These are phyloP conservation scores for Eulemur albifrons DNA, from an alignment of 2,797 vertebrate species.

Conservation along the genomic window DNA sequence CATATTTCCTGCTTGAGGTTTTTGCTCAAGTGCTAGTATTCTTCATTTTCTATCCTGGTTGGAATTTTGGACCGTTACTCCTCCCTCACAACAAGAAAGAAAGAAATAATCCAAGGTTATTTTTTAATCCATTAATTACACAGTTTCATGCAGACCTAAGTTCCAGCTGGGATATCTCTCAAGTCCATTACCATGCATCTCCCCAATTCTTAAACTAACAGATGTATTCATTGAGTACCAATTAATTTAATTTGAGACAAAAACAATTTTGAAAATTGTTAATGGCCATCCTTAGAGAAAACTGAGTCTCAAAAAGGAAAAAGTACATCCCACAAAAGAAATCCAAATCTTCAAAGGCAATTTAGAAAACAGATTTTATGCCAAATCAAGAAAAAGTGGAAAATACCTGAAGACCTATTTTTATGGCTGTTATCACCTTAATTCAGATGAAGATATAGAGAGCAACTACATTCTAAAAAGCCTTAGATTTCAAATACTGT, in stretches of 20 bases:
- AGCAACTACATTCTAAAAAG: background rate
- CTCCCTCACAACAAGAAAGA: background rate
- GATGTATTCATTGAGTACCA: background rate
- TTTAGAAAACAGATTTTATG: constrained; percentile 44
- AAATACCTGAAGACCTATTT: background rate
- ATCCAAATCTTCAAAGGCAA: background rate
- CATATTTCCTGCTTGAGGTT: background rate
- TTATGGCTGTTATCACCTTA: background rate
- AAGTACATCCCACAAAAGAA: background rate
- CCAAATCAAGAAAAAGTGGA: background rate
- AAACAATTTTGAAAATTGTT: constrained; percentile 16
- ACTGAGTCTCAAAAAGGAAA: background rate
- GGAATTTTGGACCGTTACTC: background rate
- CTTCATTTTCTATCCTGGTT: background rate
- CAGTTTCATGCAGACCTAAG: background rate
- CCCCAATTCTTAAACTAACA: background rate
- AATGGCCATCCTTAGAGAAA: background rate
- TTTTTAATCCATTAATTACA: background rate
- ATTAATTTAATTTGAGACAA: background rate
- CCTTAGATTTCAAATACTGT: background rate
- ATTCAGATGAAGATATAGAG: background rate
- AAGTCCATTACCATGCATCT: background rate
- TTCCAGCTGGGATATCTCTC: background rate
- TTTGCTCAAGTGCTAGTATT: background rate
- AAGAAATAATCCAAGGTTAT: background rate